phyloP scores from a whole-genome alignment of 2,113 vertebrate species.

The Rhinolophus sinicus region DNA sequence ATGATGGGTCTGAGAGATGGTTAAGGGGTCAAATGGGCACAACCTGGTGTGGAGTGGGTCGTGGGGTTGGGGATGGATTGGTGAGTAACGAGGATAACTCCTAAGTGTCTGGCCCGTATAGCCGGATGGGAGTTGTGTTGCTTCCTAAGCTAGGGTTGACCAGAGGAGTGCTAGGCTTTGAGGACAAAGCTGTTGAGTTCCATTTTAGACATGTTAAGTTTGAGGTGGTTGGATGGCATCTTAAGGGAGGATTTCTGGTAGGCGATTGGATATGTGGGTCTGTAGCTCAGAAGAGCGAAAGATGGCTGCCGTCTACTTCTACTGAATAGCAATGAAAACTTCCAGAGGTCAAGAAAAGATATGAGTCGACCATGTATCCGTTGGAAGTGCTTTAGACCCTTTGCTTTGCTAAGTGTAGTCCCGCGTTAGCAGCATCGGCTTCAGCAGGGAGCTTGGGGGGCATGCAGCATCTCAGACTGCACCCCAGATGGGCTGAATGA shows the following conservation, averaged over 20 bases:
- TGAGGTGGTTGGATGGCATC: background rate
- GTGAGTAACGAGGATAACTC: background rate
- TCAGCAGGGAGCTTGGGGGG: background rate
- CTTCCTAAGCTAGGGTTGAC: background rate
- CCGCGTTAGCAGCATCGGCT: background rate
- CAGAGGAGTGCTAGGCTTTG: background rate
- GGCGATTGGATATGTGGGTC: background rate
- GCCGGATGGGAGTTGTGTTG: background rate
- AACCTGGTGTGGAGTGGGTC: background rate
- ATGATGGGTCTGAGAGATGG: background rate
- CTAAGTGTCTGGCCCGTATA: background rate
- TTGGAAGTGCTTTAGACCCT: background rate
- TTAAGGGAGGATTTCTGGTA: background rate
- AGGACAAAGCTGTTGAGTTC: background rate
- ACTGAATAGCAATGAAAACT: background rate
- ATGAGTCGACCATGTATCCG: background rate
- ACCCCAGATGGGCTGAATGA: background rate
- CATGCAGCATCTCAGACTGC: background rate
- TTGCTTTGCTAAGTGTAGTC: background rate
- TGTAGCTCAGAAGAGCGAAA: background rate
- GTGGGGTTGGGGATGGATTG: background rate
- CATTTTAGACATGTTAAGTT: background rate
- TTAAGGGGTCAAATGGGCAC: too few species aligned
- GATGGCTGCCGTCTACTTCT: background rate
- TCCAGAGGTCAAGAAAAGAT: background rate